Evolutionary conservation across 1,140 invertebrate species (phyloP).

Genomic region (Dendrolimus kikuchii): DNA sequence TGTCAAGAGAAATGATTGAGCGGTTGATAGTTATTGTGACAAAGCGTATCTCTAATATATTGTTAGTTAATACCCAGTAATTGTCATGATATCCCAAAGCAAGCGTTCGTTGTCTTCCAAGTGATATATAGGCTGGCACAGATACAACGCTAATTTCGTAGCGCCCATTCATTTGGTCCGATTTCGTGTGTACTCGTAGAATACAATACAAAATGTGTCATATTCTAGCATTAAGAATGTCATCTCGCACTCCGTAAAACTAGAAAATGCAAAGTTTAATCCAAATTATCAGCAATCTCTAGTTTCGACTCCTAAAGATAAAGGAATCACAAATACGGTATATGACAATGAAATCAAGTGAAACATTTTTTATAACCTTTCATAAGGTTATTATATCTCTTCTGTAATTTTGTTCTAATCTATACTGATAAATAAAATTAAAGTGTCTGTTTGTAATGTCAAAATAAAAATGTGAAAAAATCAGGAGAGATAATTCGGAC

Average conservation of each 20-base stretch:
- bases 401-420: too few species aligned
- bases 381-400: too few species aligned
- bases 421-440: too few species aligned
- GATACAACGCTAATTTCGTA: constrained; percentile 57
- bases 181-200: constrained; percentile 50
- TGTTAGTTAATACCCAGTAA: constrained; percentile 57
- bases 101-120: constrained; percentile 35
- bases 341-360: too few species aligned
- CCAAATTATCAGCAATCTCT: too few species aligned
- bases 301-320: too few species aligned
- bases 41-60: constrained; percentile 41
- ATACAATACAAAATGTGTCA: constrained; percentile 20
- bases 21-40: constrained; percentile 29
- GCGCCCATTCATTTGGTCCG: constrained; percentile 59
- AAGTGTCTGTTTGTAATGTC: too few species aligned
- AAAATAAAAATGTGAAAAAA: too few species aligned
- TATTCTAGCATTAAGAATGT: neutral
- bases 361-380: too few species aligned
- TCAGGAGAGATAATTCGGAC: too few species aligned
- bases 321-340: too few species aligned
- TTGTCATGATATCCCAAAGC: constrained; percentile 56
- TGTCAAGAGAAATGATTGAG: constrained; percentile 42
- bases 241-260: neutral
- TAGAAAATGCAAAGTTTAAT: too few species aligned
- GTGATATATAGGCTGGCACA: constrained; percentile 61